Evolutionary conservation across 2,113 vertebrate species (phyloP).

Genomic region (Hiodon tergisus): DNA sequence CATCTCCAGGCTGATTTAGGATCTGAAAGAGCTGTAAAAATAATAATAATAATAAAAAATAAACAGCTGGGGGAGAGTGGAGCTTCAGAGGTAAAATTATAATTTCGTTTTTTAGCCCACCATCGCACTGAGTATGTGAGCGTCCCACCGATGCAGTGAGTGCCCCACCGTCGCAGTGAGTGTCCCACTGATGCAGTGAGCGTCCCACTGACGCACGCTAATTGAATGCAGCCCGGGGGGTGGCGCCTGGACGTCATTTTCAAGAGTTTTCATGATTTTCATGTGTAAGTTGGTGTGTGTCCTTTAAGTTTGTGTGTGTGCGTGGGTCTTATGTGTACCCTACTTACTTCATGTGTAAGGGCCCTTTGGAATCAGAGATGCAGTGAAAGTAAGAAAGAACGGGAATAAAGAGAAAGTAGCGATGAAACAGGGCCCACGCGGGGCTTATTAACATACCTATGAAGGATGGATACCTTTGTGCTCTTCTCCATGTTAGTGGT

Average conservation of each 20-base stretch:
- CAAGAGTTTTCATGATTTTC: too few species aligned
- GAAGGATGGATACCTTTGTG: conserved; percentile 21
- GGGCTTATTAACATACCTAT: conserved; percentile 42
- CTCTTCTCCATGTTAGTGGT: neutral
- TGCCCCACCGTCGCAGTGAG: neutral
- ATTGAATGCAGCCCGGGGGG: conserved; percentile 28
- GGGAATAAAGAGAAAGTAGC: neutral
- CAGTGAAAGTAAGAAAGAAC: neutral
- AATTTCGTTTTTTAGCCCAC: neutral
- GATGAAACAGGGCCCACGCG: neutral
- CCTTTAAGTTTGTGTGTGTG: neutral
- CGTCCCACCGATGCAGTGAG: too few species aligned
- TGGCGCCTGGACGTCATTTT: too few species aligned
- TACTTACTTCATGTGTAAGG: too few species aligned
- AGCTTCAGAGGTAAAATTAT: conserved; percentile 2
- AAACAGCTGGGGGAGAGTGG: neutral
- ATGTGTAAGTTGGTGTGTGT: too few species aligned
- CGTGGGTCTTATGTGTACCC: too few species aligned
- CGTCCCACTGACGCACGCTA: conserved; percentile 2
- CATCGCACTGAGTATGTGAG: neutral
- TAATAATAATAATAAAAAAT: neutral
- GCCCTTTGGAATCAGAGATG: neutral
- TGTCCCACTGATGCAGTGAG: neutral
- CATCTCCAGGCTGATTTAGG: conserved; percentile 22
- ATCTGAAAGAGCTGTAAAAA: neutral